A percentile compares a stretch with the other conserved stretches of the same genome.
Conservation (phyloP, 1,140 invertebrate species). For the Zaprionus inermis region DNA sequence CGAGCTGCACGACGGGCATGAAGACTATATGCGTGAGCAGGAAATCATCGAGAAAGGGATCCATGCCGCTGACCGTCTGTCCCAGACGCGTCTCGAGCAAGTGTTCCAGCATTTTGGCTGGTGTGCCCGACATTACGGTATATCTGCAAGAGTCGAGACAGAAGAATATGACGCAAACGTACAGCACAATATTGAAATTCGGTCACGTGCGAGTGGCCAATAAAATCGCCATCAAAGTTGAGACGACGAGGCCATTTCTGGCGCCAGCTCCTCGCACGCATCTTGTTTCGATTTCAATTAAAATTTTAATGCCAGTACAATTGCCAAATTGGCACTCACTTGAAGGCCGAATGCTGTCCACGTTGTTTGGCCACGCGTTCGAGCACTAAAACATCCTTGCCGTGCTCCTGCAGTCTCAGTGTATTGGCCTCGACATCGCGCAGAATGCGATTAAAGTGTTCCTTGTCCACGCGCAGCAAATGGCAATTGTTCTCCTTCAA, state of each 20-base stretch:
- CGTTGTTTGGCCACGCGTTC: conserved; percentile 88
- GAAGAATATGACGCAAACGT: not conserved
- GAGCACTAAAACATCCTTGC: conserved; percentile 93
- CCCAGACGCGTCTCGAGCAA: conserved; percentile 92
- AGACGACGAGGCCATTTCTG: not conserved
- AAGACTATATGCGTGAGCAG: conserved; percentile 94
- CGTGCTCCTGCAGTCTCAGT: conserved; percentile 93
- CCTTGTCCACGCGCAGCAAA: conserved; percentile 94
- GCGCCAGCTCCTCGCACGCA: not conserved
- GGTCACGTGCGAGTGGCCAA: conserved; percentile 35
- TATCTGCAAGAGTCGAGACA: conserved; percentile 86
- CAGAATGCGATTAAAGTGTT: conserved; percentile 94
- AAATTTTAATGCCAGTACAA: conserved; percentile 14
- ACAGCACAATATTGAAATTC: conserved; percentile 13
- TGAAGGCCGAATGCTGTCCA: conserved; percentile 84
- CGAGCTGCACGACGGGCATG: conserved; percentile 91
- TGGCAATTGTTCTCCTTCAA: conserved; percentile 93
- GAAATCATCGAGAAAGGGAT: conserved; percentile 93
- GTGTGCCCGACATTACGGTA: conserved; percentile 94
- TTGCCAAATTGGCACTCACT: conserved; percentile 68
- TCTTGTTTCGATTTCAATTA: conserved; percentile 27
- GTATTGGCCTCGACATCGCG: conserved; percentile 95
- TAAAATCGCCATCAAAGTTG: conserved; percentile 48
- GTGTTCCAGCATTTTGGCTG: conserved; percentile 95
- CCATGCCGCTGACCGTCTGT: conserved; percentile 85